These are phyloP conservation scores for Pomacea canaliculata DNA, from an alignment of 2,888 invertebrate species.

Conservation along the genomic window DNA sequence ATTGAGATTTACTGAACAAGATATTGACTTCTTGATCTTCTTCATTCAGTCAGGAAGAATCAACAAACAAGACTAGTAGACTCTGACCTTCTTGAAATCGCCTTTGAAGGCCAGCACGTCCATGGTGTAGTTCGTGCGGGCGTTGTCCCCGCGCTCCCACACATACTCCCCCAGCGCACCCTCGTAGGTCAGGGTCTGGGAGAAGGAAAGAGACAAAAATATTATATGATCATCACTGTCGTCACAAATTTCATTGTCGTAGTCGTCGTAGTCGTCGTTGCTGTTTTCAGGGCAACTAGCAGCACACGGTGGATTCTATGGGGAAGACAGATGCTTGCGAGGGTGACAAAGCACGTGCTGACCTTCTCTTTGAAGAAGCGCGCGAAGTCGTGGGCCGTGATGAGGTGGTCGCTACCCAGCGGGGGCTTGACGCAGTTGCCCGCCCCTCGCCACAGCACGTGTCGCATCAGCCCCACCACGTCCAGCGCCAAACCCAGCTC, in stretches of 20 bases:
- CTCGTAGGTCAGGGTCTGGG: conserved; percentile 37
- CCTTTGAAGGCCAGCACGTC: conserved; percentile 35
- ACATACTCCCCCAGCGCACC: conserved; percentile 54
- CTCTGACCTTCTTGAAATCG: background rate
- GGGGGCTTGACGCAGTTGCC: conserved; percentile 38
- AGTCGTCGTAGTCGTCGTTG: no score
- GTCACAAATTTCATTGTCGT: background rate
- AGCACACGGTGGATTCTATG: no score
- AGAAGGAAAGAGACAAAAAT: background rate
- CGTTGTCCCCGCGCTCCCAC: conserved; percentile 42
- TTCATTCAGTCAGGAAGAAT: no score
- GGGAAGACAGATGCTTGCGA: no score
- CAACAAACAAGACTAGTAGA: no score
- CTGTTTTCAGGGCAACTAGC: no score
- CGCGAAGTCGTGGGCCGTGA: conserved; percentile 40
- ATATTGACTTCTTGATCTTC: no score
- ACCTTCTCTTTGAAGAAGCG: conserved; percentile 32
- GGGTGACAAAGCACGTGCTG: background rate
- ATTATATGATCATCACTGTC: background rate
- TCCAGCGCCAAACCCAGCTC: conserved; percentile 50
- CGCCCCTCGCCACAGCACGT: conserved; percentile 38
- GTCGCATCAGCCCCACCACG: conserved; percentile 48
- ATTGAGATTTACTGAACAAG: no score
- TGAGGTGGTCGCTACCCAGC: conserved; percentile 26
- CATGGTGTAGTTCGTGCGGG: conserved; percentile 48